These are phyloP conservation scores for Zeuzera pyrina DNA, from an alignment of 2,888 invertebrate species.

Conservation along the genomic window DNA sequence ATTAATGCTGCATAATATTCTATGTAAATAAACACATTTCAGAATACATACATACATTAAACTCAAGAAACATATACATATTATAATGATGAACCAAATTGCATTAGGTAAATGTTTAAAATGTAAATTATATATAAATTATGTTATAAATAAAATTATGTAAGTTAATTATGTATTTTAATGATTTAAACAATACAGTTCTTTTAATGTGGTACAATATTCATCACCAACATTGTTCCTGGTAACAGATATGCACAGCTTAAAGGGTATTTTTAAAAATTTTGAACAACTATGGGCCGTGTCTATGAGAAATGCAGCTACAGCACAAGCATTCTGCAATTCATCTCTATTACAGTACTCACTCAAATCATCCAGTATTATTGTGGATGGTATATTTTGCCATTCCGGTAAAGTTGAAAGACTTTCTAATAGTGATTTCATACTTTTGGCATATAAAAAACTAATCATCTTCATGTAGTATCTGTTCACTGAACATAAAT, in stretches of 20 bases:
- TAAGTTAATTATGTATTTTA: not conserved
- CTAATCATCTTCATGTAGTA: conserved; percentile 61
- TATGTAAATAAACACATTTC: too few relatives aligned
- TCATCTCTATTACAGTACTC: conserved; percentile 34
- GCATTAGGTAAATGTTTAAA: not conserved
- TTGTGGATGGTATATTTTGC: conserved; percentile 47
- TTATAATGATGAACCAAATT: not conserved
- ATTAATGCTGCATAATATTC: too few relatives aligned
- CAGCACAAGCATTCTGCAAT: conserved; percentile 47
- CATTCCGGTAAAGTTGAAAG: conserved; percentile 44
- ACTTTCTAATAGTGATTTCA: conserved; percentile 45
- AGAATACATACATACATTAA: too few relatives aligned
- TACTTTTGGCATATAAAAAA: conserved; percentile 47
- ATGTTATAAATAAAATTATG: not conserved
- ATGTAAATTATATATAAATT: not conserved
- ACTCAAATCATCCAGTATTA: conserved; percentile 51
- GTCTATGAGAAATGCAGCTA: conserved; percentile 43
- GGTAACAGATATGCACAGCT: conserved; percentile 35
- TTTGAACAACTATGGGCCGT: conserved; percentile 36
- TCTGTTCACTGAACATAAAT: conserved; percentile 35
- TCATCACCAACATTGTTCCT: conserved; percentile 33
- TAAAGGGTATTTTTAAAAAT: conserved; percentile 26
- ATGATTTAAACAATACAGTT: conserved; percentile 27
- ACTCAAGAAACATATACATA: too few relatives aligned
- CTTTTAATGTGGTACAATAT: conserved; percentile 34